Evolutionary conservation across 35 echinoderm and acorn worm species (phyloP).

Genomic region (Holothuria glaberrima): DNA sequence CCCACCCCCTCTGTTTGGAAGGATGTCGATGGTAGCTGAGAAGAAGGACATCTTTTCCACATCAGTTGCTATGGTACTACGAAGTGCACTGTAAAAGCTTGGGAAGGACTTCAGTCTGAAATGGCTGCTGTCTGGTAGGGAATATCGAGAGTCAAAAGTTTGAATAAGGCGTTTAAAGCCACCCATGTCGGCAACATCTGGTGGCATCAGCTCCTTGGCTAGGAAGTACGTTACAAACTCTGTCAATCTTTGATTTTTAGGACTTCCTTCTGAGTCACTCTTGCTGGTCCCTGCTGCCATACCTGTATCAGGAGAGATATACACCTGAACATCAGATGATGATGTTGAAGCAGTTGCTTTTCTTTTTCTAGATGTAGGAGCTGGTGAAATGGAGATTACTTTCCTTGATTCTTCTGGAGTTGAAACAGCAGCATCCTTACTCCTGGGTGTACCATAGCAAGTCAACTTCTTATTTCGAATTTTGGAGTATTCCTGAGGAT

Average conservation of each 20-base stretch:
- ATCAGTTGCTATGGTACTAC: constrained; percentile 17
- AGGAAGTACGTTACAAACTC: constrained; percentile 14
- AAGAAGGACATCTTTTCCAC: constrained; percentile 28
- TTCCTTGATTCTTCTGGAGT: constrained; percentile 16
- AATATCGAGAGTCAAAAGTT: constrained; percentile 23
- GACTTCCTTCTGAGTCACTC: not conserved
- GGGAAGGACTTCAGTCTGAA: constrained; percentile 17
- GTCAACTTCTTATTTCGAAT: constrained; percentile 38
- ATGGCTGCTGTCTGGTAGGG: not conserved
- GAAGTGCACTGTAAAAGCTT: constrained; percentile 1
- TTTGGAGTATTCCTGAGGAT: constrained; percentile 41
- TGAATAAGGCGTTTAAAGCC: constrained; percentile 3
- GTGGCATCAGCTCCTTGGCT: constrained; percentile 34
- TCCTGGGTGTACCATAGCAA: constrained; percentile 6
- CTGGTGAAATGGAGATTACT: constrained; percentile 30
- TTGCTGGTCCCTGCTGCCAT: not conserved
- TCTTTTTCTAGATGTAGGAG: not conserved
- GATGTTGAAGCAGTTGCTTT: not conserved
- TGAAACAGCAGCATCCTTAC: not conserved
- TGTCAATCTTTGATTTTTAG: constrained; percentile 14
- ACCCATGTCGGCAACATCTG: not conserved
- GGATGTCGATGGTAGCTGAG: constrained; percentile 25
- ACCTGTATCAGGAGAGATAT: not conserved
- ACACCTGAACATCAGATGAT: not conserved
- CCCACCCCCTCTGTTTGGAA: not conserved